Conservation (phyloP, 1,140 invertebrate species). For the Drosophila orena region DNA sequence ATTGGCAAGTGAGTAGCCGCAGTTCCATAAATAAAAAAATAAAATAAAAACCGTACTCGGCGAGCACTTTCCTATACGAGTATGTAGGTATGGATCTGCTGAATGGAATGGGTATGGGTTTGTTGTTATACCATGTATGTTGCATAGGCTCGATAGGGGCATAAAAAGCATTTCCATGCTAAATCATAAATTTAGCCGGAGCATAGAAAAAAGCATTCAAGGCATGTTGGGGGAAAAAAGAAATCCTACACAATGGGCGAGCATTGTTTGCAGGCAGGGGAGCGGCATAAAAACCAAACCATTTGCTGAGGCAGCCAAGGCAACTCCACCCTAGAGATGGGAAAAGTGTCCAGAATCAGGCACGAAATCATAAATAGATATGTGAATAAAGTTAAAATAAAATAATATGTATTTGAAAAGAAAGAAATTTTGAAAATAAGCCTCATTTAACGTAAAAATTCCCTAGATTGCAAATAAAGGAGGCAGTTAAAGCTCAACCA, state of each 20-base stretch:
- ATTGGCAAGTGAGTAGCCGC: constrained; percentile 87
- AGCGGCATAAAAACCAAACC: constrained; percentile 80
- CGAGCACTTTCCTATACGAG: constrained; percentile 9
- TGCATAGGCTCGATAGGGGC: constrained; percentile 38
- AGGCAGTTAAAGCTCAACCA: no score
- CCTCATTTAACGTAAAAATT: no score
- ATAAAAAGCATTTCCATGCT: constrained; percentile 78
- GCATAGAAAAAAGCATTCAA: constrained; percentile 36
- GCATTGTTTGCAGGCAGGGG: constrained; percentile 75
- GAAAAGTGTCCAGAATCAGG: constrained; percentile 1
- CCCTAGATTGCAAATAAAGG: no score
- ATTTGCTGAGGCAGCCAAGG: constrained; percentile 70
- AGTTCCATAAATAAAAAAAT: constrained; percentile 69
- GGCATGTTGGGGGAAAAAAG: not conserved
- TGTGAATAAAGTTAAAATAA: no score
- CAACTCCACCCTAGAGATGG: constrained; percentile 48
- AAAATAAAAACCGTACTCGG: constrained; percentile 38
- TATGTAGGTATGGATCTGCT: not conserved
- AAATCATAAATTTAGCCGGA: constrained; percentile 78
- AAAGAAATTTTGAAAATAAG: no score
- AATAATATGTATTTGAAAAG: no score
- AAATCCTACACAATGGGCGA: constrained; percentile 25
- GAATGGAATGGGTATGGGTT: not conserved
- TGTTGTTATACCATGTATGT: not conserved
- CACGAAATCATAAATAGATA: not conserved